phyloP scores from a whole-genome alignment of 2,888 invertebrate genomes.

The Phaedon cochleariae region DNA sequence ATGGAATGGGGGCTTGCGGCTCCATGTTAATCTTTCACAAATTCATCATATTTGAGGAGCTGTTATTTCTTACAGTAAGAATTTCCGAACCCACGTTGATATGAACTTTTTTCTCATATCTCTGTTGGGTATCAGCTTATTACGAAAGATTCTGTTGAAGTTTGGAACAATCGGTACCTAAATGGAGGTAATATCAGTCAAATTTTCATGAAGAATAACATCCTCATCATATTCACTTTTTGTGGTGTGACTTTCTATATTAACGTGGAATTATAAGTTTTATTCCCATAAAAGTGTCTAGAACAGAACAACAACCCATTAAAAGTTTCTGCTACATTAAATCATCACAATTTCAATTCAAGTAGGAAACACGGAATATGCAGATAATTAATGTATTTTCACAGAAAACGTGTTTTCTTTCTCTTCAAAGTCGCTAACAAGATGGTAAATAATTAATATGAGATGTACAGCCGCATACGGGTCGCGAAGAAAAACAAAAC shows the following conservation, averaged over 20 bases:
- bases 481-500: background rate
- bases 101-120: too few relatives aligned
- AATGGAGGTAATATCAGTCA: too few relatives aligned
- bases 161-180: too few relatives aligned
- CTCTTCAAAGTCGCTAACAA: background rate
- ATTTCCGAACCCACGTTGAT: too few relatives aligned
- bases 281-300: background rate
- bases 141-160: too few relatives aligned
- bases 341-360: constrained; percentile 31
- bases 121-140: too few relatives aligned
- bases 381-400: constrained; percentile 19
- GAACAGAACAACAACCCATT: constrained; percentile 28
- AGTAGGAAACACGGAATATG: constrained; percentile 30
- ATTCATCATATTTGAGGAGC: too few relatives aligned
- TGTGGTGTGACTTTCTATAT: background rate
- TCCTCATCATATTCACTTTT: background rate
- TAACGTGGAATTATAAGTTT: background rate
- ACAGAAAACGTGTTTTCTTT: constrained; percentile 1
- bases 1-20: too few relatives aligned
- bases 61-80: too few relatives aligned
- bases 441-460: background rate
- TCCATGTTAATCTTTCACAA: too few relatives aligned
- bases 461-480: background rate
- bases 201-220: background rate
- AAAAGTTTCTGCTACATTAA: constrained; percentile 45